Percentiles rank a stretch among this genome's conserved stretches.
Evolutionary conservation across 1,140 invertebrate species (phyloP).

Genomic region (Frieseomelitta varia): DNA sequence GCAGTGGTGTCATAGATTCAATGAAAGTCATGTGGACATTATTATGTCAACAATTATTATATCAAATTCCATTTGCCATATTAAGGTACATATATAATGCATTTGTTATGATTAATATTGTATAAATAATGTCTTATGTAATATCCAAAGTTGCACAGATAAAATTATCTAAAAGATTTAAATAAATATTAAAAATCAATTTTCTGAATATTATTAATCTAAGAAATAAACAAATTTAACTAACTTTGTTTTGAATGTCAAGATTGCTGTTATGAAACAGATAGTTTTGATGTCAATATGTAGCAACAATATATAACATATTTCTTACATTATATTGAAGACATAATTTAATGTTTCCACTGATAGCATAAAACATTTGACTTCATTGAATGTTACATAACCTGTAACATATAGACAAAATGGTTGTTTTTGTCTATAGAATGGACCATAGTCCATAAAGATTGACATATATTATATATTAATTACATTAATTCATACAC

Average conservation of each 20-base stretch:
- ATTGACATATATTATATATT: slow-evolving; percentile 71
- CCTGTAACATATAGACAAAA: slow-evolving; percentile 65
- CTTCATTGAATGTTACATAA: slow-evolving; percentile 51
- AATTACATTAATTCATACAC: slow-evolving; percentile 72
- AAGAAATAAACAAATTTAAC: slow-evolving; percentile 51
- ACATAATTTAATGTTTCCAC: slow-evolving; percentile 55
- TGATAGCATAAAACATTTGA: slow-evolving; percentile 70
- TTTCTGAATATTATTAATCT: slow-evolving; percentile 28
- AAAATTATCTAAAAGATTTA: slow-evolving; percentile 54
- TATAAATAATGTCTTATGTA: slow-evolving; percentile 12
- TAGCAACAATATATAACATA: slow-evolving; percentile 27
- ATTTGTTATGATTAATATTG: slow-evolving; percentile 40
- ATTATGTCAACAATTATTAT: slow-evolving; percentile 68
- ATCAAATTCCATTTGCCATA: slow-evolving; percentile 44
- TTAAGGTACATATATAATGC: slow-evolving; percentile 17
- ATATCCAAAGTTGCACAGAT: slow-evolving; percentile 35
- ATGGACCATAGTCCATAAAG: slow-evolving; percentile 62
- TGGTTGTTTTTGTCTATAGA: slow-evolving; percentile 55
- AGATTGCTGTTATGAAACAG: slow-evolving; percentile 20
- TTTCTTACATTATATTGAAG: slow-evolving; percentile 36
- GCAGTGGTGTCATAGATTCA: slow-evolving; percentile 71
- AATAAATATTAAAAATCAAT: slow-evolving; percentile 39
- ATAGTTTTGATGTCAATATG: slow-evolving; percentile 18
- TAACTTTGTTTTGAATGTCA: slow-evolving; percentile 4
- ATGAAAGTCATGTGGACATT: slow-evolving; percentile 62